These are phyloP conservation scores for Myopa tessellatipennis DNA, from an alignment of 2,888 invertebrate species.

Conservation along the genomic window DNA sequence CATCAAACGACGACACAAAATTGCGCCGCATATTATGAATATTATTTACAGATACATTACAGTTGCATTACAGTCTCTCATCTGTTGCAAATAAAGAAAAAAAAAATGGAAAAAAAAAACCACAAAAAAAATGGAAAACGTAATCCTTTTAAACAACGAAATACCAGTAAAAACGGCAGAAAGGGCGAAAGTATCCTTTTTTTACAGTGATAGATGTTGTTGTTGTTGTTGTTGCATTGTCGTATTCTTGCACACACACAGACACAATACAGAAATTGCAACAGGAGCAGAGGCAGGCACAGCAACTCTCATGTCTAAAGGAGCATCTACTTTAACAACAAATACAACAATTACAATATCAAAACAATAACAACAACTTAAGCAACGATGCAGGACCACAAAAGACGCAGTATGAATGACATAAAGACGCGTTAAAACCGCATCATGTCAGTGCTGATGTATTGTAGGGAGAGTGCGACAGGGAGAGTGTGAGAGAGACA, in stretches of 20 bases:
- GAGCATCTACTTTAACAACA: neutral
- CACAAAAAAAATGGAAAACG: neutral
- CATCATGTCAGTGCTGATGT: slow-evolving; percentile 23
- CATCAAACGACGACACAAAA: neutral
- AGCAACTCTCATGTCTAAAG: neutral
- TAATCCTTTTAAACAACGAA: slow-evolving; percentile 5
- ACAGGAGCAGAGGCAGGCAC: neutral
- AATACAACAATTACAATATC: neutral
- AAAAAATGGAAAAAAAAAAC: neutral
- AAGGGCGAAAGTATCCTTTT: slow-evolving; percentile 1
- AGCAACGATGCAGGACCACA: neutral
- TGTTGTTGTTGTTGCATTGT: slow-evolving; percentile 3
- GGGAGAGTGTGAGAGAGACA: neutral
- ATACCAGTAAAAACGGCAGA: slow-evolving; percentile 11
- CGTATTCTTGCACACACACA: slow-evolving; percentile 8
- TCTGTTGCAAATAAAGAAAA: neutral
- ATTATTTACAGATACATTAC: neutral
- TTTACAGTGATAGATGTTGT: neutral
- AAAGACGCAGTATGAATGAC: neutral
- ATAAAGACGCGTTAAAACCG: slow-evolving; percentile 28
- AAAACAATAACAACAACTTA: neutral
- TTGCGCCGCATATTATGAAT: neutral
- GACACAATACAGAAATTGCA: slow-evolving; percentile 3
- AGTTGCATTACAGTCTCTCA: neutral
- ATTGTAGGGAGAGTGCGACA: neutral